These are phyloP conservation scores for Lordiphosa collinella DNA, from an alignment of 1,140 invertebrate species.

Conservation along the genomic window DNA sequence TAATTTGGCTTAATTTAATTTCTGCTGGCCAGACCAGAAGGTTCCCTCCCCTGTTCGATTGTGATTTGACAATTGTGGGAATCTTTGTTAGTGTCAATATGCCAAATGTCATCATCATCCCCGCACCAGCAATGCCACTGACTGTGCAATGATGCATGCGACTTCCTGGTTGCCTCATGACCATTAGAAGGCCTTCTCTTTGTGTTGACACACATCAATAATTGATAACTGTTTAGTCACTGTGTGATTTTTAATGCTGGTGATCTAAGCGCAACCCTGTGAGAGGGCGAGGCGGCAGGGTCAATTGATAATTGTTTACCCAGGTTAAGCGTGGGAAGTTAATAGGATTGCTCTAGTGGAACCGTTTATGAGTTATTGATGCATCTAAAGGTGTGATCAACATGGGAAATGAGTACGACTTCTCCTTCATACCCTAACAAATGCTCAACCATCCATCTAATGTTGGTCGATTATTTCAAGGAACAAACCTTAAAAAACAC, in stretches of 20 bases:
- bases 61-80: conserved; percentile 54
- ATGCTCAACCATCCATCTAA: too few species aligned
- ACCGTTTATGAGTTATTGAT: conserved; percentile 2
- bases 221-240: conserved; percentile 62
- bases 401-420: conserved; percentile 2
- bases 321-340: conserved; percentile 1
- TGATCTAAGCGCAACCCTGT: too few species aligned
- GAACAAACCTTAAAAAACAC: conserved; percentile 13
- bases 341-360: conserved; percentile 7
- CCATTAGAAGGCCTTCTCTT: conserved; percentile 21
- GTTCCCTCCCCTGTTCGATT: neutral
- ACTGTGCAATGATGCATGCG: conserved; percentile 2
- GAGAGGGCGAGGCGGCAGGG: too few species aligned
- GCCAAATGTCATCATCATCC: conserved; percentile 34
- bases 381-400: conserved; percentile 1
- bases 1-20: conserved; percentile 60
- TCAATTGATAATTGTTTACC: too few species aligned
- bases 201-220: conserved; percentile 30
- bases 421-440: too few species aligned
- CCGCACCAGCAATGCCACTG: conserved; percentile 1
- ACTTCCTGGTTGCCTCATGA: conserved; percentile 2
- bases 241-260: conserved; percentile 23
- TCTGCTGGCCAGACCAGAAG: conserved; percentile 8
- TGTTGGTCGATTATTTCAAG: too few species aligned
- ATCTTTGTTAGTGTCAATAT: conserved; percentile 34